Evolutionary conservation across 2,797 vertebrate genomes (phyloP), one percentile per base, ranked within the genome.

Genomic region (Trachurus trachurus): DNA sequence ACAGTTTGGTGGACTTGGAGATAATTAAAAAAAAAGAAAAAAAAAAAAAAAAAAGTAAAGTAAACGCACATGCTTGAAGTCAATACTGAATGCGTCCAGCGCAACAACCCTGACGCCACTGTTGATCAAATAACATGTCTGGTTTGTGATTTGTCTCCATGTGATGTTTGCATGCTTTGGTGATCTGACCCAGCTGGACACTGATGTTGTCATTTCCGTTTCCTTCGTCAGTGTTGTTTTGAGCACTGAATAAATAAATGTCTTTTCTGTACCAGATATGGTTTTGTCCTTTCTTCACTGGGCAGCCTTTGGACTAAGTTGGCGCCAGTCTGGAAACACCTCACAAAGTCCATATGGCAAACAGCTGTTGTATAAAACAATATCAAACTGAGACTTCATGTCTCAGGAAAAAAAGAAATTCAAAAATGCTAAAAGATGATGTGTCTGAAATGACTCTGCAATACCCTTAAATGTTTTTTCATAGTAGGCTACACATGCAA

Each of bases 1-100:
- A 93, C 7, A 94, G 10, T 89, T 95, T 26, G 91, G 52, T 1
- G 90, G 88, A 72, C 84, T 92, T 47, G 75, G 68, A 62, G 65
- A 66, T 21, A 0, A 1, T 5, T 88, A 88, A 79, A 83, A 37
- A 37, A 37, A 37, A 9, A 1, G 1, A 26, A 1, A 37, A 37
- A 9, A 9, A 37, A 37, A 37, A 37, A 7, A 31, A 37, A 7
- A 37, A 37, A 37, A 37, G 8, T 6, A 37, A 22, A 44, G 12
- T 39, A 40, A 9, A 69, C 1, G 16, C 21, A 53, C 1, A 9
- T 5, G 29, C 6, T 71, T 50, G 21, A n/a, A 21, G 13, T 69
- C 62, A 50, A 12, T 21, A 34, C n/a, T 73, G 5, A 17, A 21
- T 31, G 10, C 44, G 13, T 59, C 52, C 16, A 49, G 31, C 47